Conservation (phyloP, 2,797 vertebrate species). For the Sorex maritimensis region DNA sequence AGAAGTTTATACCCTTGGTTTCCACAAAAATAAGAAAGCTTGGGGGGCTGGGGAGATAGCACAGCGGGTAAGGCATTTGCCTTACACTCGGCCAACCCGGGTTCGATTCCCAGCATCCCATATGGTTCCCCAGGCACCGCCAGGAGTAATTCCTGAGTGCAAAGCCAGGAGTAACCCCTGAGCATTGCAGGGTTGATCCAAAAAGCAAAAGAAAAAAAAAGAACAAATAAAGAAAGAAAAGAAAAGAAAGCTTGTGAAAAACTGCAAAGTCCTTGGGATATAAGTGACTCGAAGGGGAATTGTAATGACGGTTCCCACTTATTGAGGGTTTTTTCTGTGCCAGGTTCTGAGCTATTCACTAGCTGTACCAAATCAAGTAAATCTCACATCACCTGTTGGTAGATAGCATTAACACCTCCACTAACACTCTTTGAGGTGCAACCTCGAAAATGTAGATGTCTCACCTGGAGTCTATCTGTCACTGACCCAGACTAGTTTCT, state of each 20-base stretch:
- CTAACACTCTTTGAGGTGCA: not conserved
- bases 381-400: not conserved
- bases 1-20: not conserved
- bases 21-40: not conserved
- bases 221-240: no score
- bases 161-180: no score
- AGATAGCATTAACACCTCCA: not conserved
- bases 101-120: no score
- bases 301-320: constrained; percentile 8
- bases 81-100: no score
- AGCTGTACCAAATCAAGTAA: not conserved
- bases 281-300: not conserved
- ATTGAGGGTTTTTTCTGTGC: not conserved
- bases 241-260: not conserved
- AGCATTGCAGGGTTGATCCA: no score
- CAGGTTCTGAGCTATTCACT: not conserved
- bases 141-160: no score
- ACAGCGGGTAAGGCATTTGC: no score
- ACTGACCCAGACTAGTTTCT: constrained; percentile 50
- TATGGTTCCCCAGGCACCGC: no score
- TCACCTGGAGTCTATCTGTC: not conserved
- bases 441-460: not conserved
- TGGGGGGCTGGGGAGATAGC: not conserved
- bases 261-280: constrained; percentile 5
- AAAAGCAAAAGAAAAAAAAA: no score